Base-by-base conservation (phyloP, 2,113 vertebrate species). In the Xenopus borealis region DNA sequence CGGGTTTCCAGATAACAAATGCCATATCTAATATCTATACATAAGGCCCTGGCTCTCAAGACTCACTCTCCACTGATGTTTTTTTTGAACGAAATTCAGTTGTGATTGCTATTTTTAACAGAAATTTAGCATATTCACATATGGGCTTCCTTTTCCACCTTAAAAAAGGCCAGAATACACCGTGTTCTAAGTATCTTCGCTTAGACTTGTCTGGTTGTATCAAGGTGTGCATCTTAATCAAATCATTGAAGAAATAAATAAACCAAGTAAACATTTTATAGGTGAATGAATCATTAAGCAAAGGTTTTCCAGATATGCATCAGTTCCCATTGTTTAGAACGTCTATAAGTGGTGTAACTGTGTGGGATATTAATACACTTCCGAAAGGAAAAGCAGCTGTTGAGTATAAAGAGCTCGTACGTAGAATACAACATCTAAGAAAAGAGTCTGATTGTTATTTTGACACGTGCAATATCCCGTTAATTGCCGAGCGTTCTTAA, bases 141-240 rank as follows among this genome's bases (percentile, higher is more conserved):
- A 27, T 27, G 23, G 23, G 23, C 23, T 27, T 27, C 23, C 23
- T 27, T 1, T 27, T 27, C 23, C 23, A 27, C 23, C 23, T 27
- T 27, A 27, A 27, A 27, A 27, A 27, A 27, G 3, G 23, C 23
- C 69, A 72, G 72, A 59, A 59, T 17, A 19, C 58, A 57, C 52
- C 67, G 80, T 69, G 63, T 19, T 44, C 77, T 66, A 79, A 74
- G 65, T 62, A 74, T 71, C 59, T 14, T 30, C 63, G 71, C 75
- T 50, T 74, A 71, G n/a, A 17, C 66, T 72, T 63, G 66, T 61
- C 75, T 75, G 72, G 75, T 72, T 69, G 67, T 72, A 70, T 55
- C 64, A 55, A 78, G 71, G 62, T 52, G 67, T 73, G 78, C 59
- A 75, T 81, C 75, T 79, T 67, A 75, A 81, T 79, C 73, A 72